A percentile compares a stretch with the other conserved stretches of the same genome.
These are phyloP conservation scores for Lophotis ruficrista DNA, from an alignment of 2,113 vertebrate genomes.

Conservation along the genomic window DNA sequence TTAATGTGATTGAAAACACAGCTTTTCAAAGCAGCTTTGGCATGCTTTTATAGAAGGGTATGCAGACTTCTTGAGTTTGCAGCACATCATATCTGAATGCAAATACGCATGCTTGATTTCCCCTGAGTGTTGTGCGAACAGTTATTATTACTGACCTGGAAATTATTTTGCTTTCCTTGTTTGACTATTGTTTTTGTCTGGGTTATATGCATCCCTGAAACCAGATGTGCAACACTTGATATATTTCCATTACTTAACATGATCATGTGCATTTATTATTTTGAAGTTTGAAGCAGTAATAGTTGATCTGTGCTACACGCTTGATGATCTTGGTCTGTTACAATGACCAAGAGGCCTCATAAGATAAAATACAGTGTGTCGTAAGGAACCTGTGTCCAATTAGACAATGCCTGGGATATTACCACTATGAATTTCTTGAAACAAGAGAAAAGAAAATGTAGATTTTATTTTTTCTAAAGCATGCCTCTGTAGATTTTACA, in stretches of 20 bases:
- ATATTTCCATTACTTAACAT: slow-evolving; percentile 30
- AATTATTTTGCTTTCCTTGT: slow-evolving; percentile 59
- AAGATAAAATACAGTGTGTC: background rate
- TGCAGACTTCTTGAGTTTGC: slow-evolving; percentile 15
- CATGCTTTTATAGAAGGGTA: slow-evolving; percentile 2
- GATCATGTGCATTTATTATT: slow-evolving; percentile 1
- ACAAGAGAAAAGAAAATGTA: background rate
- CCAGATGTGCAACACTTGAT: slow-evolving; percentile 56
- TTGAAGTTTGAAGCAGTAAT: background rate
- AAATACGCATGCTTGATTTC: slow-evolving; percentile 58
- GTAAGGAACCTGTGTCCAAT: background rate
- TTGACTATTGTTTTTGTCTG: slow-evolving; percentile 59
- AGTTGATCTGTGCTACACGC: background rate
- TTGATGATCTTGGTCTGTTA: background rate
- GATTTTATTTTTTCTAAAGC: background rate
- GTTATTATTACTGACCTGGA: slow-evolving; percentile 67
- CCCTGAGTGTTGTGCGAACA: slow-evolving; percentile 47
- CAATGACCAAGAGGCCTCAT: background rate
- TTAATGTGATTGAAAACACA: slow-evolving; percentile 60
- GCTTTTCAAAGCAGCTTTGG: slow-evolving; percentile 28
- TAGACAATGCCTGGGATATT: background rate
- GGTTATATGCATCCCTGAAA: slow-evolving; percentile 52
- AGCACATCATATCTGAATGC: slow-evolving; percentile 11
- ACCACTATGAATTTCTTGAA: background rate
- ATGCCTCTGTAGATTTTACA: background rate